Conservation (phyloP, 1,140 invertebrate species). For the Apocrypta bakeri region DNA sequence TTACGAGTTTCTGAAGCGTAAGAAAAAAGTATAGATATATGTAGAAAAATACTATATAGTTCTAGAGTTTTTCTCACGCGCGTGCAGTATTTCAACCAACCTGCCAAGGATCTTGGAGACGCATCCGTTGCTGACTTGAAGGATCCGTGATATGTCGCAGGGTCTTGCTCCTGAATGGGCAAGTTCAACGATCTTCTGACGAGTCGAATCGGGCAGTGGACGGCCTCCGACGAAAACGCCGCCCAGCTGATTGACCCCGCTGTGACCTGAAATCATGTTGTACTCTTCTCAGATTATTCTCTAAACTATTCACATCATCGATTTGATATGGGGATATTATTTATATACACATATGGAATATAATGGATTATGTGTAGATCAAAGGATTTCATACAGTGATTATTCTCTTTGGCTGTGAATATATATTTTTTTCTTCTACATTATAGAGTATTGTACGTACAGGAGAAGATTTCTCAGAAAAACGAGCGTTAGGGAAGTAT, state of each 20-base stretch:
- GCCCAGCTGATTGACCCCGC: conserved; percentile 98
- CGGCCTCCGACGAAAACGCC: conserved; percentile 98
- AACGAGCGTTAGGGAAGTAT: no score
- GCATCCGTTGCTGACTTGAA: conserved; percentile 94
- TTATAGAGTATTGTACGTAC: no score
- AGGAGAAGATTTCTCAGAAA: no score
- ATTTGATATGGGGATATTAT: not conserved
- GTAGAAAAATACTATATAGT: no score
- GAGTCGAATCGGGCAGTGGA: conserved; percentile 94
- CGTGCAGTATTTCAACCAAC: conserved; percentile 76
- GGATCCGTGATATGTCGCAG: conserved; percentile 95
- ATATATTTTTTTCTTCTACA: no score
- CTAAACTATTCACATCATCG: not conserved
- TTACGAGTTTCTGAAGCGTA: no score
- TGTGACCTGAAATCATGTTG: conserved; percentile 84
- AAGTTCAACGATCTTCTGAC: conserved; percentile 96
- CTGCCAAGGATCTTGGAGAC: conserved; percentile 91
- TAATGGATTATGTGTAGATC: no score
- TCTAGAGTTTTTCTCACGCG: conserved; percentile 19
- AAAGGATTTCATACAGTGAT: no score
- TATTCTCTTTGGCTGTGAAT: no score
- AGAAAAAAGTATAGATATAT: no score
- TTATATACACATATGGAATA: no score
- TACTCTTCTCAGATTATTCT: conserved; percentile 52
- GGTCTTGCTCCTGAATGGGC: conserved; percentile 94